Conservation (phyloP, 2,113 vertebrate genomes). For the Damaliscus lunatus region DNA sequence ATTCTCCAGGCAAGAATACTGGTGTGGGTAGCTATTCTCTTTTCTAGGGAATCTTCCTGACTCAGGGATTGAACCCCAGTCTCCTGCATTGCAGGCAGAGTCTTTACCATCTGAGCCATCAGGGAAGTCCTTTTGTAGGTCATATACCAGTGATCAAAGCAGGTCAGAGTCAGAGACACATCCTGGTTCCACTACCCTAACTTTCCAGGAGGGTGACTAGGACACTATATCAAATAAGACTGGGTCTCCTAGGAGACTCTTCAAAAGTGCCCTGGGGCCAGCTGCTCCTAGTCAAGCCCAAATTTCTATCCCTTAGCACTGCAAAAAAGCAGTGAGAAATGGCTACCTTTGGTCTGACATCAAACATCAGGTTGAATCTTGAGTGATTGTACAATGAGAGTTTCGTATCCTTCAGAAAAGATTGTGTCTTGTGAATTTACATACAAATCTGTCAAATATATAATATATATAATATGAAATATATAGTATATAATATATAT, state of each 20-base stretch:
- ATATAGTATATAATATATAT: not conserved
- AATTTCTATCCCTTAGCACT: not conserved
- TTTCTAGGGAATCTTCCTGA: not conserved
- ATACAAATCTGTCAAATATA: constrained; percentile 27
- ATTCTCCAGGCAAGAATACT: not conserved
- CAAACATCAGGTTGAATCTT: not conserved
- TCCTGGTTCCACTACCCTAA: fast-evolving
- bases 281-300: not conserved
- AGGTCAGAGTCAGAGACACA: not conserved
- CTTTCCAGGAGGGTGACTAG: not conserved
- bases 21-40: not conserved
- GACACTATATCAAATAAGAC: not conserved
- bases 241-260: not conserved
- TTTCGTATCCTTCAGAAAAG: constrained; percentile 3
- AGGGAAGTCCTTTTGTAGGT: not conserved
- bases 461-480: not conserved
- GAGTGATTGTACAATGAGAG: not conserved
- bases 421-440: constrained; percentile 14
- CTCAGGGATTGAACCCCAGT: not conserved
- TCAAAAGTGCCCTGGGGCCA: not conserved
- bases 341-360: not conserved
- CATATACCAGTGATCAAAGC: too few relatives aligned
- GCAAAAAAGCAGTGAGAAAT: not conserved
- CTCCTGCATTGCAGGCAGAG: not conserved
- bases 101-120: not conserved